Evolutionary conservation across 2,797 vertebrate genomes (phyloP).

Genomic region (Gobio occitaniae): DNA sequence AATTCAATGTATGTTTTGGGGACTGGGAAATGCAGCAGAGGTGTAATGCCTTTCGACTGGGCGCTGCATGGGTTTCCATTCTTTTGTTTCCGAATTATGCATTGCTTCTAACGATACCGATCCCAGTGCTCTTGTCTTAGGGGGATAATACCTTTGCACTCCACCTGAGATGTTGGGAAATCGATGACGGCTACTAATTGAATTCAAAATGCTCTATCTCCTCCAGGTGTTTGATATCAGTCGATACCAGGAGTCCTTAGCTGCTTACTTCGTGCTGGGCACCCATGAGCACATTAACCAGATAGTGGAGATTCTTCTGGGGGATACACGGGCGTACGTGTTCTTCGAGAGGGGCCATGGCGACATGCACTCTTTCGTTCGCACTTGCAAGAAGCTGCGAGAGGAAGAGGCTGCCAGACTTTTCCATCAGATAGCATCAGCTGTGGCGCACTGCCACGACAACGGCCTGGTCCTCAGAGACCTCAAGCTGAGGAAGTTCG

Average conservation of each 20-base stretch:
- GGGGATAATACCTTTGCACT: constrained; percentile 30
- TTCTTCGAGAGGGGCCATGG: constrained; percentile 98
- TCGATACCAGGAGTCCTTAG: constrained; percentile 97
- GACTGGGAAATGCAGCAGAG: constrained; percentile 56
- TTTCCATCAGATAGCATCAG: constrained; percentile 97
- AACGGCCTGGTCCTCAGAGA: constrained; percentile 96
- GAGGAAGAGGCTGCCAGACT: constrained; percentile 97
- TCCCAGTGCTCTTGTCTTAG: background rate
- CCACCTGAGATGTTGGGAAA: constrained; percentile 15
- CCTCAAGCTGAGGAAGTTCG: constrained; percentile 98
- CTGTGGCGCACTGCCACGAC: constrained; percentile 97
- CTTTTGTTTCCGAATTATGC: constrained; percentile 57
- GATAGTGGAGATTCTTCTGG: constrained; percentile 96
- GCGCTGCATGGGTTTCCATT: constrained; percentile 45
- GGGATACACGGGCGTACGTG: constrained; percentile 95
- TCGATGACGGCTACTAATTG: constrained; percentile 45
- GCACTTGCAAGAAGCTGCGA: constrained; percentile 97
- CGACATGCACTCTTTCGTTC: constrained; percentile 99
- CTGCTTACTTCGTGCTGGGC: constrained; percentile 95
- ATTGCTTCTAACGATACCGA: constrained; percentile 32
- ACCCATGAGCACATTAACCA: constrained; percentile 98
- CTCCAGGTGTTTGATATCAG: constrained; percentile 93
- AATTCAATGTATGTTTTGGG: constrained; percentile 67
- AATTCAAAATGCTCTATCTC: constrained; percentile 39
- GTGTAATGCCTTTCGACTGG: constrained; percentile 54